These are phyloP conservation scores for Habroteleia sp. DNA, from an alignment of 2,888 invertebrate genomes.

Conservation along the genomic window DNA sequence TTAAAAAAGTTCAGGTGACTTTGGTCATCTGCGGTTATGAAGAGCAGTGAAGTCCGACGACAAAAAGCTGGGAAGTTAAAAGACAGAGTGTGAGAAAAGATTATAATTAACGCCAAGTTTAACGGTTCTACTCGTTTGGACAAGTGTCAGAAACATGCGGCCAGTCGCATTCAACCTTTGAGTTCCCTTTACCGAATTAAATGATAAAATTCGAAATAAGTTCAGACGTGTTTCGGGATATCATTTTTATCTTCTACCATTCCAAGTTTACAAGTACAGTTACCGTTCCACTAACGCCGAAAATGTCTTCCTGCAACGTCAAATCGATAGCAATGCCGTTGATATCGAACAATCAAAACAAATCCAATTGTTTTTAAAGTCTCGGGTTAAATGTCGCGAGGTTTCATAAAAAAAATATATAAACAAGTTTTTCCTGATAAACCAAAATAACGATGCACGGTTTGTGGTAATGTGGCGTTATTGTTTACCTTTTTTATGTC, in stretches of 20 bases:
- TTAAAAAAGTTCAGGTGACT: slow-evolving; percentile 21
- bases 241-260: background rate
- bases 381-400: slow-evolving; percentile 12
- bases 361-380: slow-evolving; percentile 27
- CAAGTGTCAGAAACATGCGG: slow-evolving; percentile 11
- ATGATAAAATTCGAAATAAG: slow-evolving; percentile 1
- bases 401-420: slow-evolving; percentile 1
- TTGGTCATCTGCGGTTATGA: background rate
- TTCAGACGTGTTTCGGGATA: background rate
- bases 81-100: slow-evolving; percentile 17
- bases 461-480: too few species aligned
- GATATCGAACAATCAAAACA: slow-evolving; percentile 36
- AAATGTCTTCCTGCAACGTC: slow-evolving; percentile 8
- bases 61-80: slow-evolving; percentile 24
- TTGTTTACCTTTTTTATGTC: too few species aligned
- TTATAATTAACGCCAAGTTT: slow-evolving; percentile 19
- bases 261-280: slow-evolving; percentile 31
- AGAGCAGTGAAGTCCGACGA: too few species aligned
- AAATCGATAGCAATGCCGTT: slow-evolving; percentile 12
- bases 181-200: background rate
- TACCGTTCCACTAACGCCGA: slow-evolving; percentile 15
- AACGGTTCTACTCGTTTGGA: background rate
- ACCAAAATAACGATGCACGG: too few species aligned
- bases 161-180: background rate
- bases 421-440: too few species aligned